Percentiles rank a stretch among this genome's conserved stretches.
Conservation (phyloP, 2,888 invertebrate genomes). For the Cataglyphis rosenhaueri region DNA sequence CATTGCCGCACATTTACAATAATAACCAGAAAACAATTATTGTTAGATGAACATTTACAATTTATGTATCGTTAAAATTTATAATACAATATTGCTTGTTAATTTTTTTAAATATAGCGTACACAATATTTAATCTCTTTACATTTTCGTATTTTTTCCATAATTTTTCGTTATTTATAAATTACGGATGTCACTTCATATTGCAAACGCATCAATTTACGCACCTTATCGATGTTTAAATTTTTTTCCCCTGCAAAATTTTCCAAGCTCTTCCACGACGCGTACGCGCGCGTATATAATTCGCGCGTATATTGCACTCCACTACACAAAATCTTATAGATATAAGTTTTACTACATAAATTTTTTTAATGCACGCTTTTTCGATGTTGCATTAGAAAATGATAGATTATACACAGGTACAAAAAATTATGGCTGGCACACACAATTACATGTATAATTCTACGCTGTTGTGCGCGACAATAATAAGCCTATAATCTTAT, state of each 20-base stretch:
- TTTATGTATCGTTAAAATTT: slow-evolving; percentile 13
- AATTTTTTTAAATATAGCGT: neutral
- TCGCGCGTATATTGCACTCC: neutral
- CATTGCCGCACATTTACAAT: slow-evolving; percentile 22
- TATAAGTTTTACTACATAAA: neutral
- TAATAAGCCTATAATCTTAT: slow-evolving; percentile 20
- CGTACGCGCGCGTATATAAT: neutral
- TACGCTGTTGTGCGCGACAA: neutral
- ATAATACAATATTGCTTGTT: slow-evolving; percentile 31
- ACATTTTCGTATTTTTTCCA: neutral
- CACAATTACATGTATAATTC: slow-evolving; percentile 28
- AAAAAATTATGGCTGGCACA: slow-evolving; percentile 15
- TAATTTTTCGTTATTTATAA: neutral
- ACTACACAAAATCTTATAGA: neutral
- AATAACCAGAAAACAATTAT: slow-evolving; percentile 12
- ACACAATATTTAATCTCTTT: slow-evolving; percentile 4
- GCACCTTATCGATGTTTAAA: neutral
- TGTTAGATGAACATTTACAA: slow-evolving; percentile 4
- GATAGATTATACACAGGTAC: slow-evolving; percentile 39
- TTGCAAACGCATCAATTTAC: neutral
- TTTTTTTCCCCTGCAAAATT: slow-evolving; percentile 21
- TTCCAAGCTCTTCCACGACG: neutral
- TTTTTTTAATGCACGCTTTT: neutral
- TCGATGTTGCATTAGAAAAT: slow-evolving; percentile 12
- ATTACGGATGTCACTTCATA: neutral